Conservation (phyloP, 2,113 vertebrate genomes). For the Melospiza georgiana region DNA sequence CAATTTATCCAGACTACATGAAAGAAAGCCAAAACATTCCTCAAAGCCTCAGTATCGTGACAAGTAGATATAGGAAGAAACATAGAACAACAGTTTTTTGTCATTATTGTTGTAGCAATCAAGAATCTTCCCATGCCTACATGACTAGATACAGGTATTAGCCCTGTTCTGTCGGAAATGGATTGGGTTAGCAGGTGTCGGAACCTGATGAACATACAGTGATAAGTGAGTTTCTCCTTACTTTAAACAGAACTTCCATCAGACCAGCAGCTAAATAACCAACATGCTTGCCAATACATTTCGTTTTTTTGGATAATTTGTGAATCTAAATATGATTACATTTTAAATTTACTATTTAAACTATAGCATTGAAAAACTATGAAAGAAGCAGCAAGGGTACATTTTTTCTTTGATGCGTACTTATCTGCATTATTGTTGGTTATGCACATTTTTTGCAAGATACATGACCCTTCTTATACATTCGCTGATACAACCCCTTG, state of each 20-base stretch:
- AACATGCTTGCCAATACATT: constrained; percentile 55
- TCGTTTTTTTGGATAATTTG: constrained; percentile 17
- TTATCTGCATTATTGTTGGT: neutral
- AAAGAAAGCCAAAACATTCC: constrained; percentile 82
- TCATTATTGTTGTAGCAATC: constrained; percentile 8
- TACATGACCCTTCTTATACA: neutral
- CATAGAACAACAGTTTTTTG: constrained; percentile 29
- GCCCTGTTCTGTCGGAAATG: constrained; percentile 81
- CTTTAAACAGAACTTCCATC: constrained; percentile 70
- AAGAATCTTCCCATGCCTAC: constrained; percentile 79
- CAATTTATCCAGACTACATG: constrained; percentile 70
- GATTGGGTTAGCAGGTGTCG: constrained; percentile 76
- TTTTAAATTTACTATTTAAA: neutral
- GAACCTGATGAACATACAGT: constrained; percentile 83
- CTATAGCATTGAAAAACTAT: neutral
- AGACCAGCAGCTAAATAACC: constrained; percentile 80
- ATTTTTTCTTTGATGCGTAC: neutral
- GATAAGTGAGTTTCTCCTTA: constrained; percentile 85
- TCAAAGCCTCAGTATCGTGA: constrained; percentile 80
- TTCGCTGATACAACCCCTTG: neutral
- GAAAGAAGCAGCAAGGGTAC: neutral
- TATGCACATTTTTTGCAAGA: neutral
- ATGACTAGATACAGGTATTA: constrained; percentile 79
- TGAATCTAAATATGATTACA: neutral
- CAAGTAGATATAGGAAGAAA: constrained; percentile 84